Evolutionary conservation across 1,140 invertebrate genomes (phyloP).

Genomic region (Nephotettix cincticeps): DNA sequence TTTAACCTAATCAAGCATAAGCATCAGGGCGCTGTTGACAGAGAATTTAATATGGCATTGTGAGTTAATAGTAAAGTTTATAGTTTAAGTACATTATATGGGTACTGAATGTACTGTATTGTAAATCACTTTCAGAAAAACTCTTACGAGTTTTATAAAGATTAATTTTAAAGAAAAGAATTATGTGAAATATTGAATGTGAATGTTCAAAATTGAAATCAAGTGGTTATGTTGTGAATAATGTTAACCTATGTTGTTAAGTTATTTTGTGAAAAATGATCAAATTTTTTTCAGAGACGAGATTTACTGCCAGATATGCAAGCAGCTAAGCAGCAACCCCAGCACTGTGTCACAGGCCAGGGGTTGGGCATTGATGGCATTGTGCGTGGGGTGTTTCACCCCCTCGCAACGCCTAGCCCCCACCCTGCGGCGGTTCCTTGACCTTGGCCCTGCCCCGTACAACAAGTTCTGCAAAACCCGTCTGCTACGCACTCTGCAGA

Average conservation of each 20-base stretch:
- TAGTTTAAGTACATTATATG: no score
- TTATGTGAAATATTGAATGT: no score
- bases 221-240: no score
- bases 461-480: slow-evolving; percentile 96
- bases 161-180: no score
- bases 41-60: no score
- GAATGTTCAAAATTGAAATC: no score
- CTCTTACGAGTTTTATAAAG: no score
- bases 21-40: no score
- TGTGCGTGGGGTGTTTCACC: slow-evolving; percentile 98
- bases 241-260: neutral
- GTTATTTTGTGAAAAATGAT: neutral
- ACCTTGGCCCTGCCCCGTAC: slow-evolving; percentile 90
- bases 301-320: slow-evolving; percentile 99
- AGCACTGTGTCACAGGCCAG: slow-evolving; percentile 94
- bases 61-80: no score
- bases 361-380: slow-evolving; percentile 96
- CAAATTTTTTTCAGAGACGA: slow-evolving; percentile 84
- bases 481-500: slow-evolving; percentile 92
- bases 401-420: slow-evolving; percentile 95
- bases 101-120: no score
- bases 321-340: slow-evolving; percentile 95
- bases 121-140: no score
- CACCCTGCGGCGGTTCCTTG: slow-evolving; percentile 85
- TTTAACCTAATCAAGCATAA: no score